These are phyloP conservation scores for Onychostruthus taczanowskii DNA, from an alignment of 2,113 vertebrate genomes.

Conservation along the genomic window DNA sequence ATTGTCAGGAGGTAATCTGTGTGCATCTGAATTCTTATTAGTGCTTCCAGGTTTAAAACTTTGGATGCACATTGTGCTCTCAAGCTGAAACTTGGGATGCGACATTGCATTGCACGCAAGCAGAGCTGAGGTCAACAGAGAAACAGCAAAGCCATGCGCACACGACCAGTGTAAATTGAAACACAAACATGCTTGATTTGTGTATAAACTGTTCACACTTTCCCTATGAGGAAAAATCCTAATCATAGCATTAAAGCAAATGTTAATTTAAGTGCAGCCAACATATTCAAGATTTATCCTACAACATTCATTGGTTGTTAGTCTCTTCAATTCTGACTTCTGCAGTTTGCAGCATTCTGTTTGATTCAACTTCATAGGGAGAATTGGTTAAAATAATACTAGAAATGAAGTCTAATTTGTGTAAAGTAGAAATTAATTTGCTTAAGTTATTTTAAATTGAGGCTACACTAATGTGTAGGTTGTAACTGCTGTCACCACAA, in stretches of 20 bases:
- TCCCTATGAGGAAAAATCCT: background rate
- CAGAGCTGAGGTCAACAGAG: conserved; percentile 4
- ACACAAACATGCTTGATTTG: background rate
- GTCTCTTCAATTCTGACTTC: background rate
- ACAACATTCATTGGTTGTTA: background rate
- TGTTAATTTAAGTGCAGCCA: background rate
- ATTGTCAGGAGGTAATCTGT: conserved; percentile 31
- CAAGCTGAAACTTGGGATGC: conserved; percentile 46
- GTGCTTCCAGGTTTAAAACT: conserved; percentile 53
- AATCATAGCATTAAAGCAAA: background rate
- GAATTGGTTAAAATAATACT: background rate
- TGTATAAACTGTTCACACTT: background rate
- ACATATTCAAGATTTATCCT: background rate
- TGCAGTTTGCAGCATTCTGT: background rate
- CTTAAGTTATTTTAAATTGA: background rate
- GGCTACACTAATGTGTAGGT: background rate
- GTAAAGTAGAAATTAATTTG: background rate
- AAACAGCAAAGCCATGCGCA: background rate
- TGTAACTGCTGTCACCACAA: background rate
- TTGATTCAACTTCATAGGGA: background rate
- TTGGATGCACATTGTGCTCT: conserved; percentile 66
- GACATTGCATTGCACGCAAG: conserved; percentile 44
- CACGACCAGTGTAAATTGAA: background rate
- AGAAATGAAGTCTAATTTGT: background rate
- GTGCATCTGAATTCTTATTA: conserved; percentile 50